Evolutionary conservation across 2,113 vertebrate genomes (phyloP).

Genomic region (Callospermophilus lateralis): DNA sequence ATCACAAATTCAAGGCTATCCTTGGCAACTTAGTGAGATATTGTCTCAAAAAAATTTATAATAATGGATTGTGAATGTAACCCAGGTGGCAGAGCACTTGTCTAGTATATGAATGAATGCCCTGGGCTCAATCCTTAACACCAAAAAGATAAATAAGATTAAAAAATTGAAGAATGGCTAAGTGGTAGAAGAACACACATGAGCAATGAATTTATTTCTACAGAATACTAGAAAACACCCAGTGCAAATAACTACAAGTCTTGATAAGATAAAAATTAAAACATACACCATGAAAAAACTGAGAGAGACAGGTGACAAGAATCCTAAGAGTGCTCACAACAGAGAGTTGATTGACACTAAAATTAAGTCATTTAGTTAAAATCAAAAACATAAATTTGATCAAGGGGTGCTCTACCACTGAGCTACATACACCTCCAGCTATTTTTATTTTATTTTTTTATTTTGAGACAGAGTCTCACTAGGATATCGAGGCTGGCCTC

Average conservation of each 20-base stretch:
- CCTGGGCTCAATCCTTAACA: not conserved
- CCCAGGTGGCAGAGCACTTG: not conserved
- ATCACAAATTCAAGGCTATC: not conserved
- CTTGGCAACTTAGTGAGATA: not conserved
- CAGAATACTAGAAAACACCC: not conserved
- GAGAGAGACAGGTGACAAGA: not conserved
- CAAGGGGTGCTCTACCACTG: too few species aligned
- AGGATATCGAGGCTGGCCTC: too few species aligned
- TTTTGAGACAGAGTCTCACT: too few species aligned
- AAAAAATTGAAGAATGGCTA: not conserved
- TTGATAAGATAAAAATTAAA: slow-evolving; percentile 8
- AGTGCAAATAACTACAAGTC: not conserved
- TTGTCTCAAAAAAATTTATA: not conserved
- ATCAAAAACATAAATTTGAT: not conserved
- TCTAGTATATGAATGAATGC: not conserved
- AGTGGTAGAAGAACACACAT: not conserved
- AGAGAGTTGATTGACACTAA: not conserved
- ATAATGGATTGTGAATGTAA: not conserved
- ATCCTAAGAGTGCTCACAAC: not conserved
- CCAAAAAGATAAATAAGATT: not conserved
- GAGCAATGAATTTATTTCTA: slow-evolving; percentile 16
- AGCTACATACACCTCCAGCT: too few species aligned
- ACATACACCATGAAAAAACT: not conserved
- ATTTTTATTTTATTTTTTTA: too few species aligned
- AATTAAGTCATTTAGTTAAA: not conserved